Percentiles rank a stretch among this genome's conserved stretches.
phyloP scores from a whole-genome alignment of 2,113 vertebrate genomes.

The Oryzias curvinotus region DNA sequence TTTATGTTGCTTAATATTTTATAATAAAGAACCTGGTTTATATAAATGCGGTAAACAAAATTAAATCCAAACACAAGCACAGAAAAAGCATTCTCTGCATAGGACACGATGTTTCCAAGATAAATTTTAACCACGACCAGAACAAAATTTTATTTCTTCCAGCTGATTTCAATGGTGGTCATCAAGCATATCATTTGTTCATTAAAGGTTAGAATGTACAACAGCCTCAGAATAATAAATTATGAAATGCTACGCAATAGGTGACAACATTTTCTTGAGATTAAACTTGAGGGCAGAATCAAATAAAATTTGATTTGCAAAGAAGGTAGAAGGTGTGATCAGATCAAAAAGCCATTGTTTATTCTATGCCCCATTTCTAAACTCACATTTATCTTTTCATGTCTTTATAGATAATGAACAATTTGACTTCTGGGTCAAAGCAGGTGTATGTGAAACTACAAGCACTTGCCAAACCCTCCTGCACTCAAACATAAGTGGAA shows the following conservation, averaged over 20 bases:
- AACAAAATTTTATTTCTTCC: slow-evolving; percentile 28
- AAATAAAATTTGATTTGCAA: too few relatives aligned
- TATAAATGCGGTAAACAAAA: slow-evolving; percentile 1
- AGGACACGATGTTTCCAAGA: slow-evolving; percentile 22
- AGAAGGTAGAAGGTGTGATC: too few relatives aligned
- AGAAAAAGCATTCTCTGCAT: slow-evolving; percentile 16
- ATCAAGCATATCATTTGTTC: slow-evolving; percentile 6
- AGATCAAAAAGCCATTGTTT: too few relatives aligned
- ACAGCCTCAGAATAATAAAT: background rate
- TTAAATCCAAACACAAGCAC: background rate
- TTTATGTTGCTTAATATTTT: background rate
- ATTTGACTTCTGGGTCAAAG: too few relatives aligned
- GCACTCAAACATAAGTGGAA: too few relatives aligned
- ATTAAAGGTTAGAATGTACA: slow-evolving; percentile 8
- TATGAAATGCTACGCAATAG: background rate
- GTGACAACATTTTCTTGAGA: too few relatives aligned
- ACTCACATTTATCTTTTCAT: too few relatives aligned
- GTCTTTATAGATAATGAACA: too few relatives aligned
- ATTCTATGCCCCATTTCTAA: too few relatives aligned
- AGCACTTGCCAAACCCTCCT: too few relatives aligned
- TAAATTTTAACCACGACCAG: slow-evolving; percentile 21
- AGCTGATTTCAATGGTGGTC: slow-evolving; percentile 15
- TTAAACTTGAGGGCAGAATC: too few relatives aligned
- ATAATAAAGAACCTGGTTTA: slow-evolving; percentile 4
- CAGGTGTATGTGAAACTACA: too few relatives aligned